These are phyloP conservation scores for Habropoda laboriosa DNA, from an alignment of 1,140 invertebrate genomes.

Conservation along the genomic window DNA sequence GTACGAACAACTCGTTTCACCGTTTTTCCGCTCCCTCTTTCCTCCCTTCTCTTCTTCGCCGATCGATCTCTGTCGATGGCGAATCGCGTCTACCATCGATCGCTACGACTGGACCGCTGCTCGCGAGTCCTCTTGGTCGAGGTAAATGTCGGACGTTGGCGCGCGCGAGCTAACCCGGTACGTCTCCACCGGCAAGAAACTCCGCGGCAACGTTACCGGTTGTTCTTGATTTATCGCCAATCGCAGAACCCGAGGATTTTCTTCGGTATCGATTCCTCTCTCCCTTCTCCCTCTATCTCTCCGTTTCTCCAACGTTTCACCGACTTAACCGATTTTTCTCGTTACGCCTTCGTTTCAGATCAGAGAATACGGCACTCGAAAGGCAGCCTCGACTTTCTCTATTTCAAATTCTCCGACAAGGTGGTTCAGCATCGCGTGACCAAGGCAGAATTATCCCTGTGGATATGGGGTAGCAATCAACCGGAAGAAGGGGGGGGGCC, in stretches of 20 bases:
- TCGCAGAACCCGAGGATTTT: conserved; percentile 9
- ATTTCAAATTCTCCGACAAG: conserved; percentile 84
- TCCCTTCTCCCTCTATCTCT: too few relatives aligned
- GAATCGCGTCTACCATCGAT: conserved; percentile 5
- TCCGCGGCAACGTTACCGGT: conserved; percentile 23
- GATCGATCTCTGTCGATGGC: background rate
- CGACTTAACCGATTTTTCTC: background rate
- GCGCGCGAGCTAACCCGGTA: conserved; percentile 35
- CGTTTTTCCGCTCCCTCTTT: conserved; percentile 11
- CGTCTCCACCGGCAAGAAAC: conserved; percentile 50
- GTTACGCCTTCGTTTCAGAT: conserved; percentile 71
- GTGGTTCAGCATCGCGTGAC: conserved; percentile 82
- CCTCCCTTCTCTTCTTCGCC: background rate
- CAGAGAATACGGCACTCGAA: conserved; percentile 81
- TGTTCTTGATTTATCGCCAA: conserved; percentile 62
- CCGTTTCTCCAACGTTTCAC: too few relatives aligned
- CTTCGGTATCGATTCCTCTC: background rate
- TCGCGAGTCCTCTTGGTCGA: background rate
- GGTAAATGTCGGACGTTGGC: conserved; percentile 59
- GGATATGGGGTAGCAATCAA: conserved; percentile 76
- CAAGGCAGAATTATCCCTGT: conserved; percentile 82
- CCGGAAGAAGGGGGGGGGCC: conserved; percentile 56
- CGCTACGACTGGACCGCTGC: conserved; percentile 9
- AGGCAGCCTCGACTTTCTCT: conserved; percentile 79
- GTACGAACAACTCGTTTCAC: conserved; percentile 54